Percentiles rank a stretch among this genome's conserved stretches.
phyloP scores from a whole-genome alignment of 2,797 vertebrate genomes.

The Catharus ustulatus region DNA sequence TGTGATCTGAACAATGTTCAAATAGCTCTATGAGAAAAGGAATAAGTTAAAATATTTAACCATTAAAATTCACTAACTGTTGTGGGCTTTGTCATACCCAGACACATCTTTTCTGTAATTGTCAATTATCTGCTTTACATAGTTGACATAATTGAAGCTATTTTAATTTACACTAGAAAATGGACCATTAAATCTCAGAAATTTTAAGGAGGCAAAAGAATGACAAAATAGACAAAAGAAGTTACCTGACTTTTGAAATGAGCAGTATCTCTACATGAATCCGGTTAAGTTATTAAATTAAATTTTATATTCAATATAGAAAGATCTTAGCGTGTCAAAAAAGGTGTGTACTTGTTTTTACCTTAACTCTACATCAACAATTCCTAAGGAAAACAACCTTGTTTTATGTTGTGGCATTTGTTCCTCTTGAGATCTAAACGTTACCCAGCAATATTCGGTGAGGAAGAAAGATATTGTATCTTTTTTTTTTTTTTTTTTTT shows the following conservation, averaged over 20 bases:
- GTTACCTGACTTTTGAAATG: background rate
- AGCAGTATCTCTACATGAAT: background rate
- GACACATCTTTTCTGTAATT: background rate
- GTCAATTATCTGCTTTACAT: background rate
- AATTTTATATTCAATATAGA: background rate
- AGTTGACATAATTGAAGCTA: background rate
- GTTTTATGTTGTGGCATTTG: background rate
- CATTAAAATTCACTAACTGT: background rate
- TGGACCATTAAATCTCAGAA: background rate
- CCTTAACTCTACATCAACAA: background rate
- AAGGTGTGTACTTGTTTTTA: background rate
- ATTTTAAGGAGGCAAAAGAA: background rate
- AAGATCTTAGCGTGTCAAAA: background rate
- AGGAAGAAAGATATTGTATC: background rate
- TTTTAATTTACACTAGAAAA: background rate
- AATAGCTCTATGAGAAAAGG: background rate
- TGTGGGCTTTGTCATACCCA: background rate
- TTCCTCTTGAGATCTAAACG: slow-evolving; percentile 5
- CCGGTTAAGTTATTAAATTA: background rate
- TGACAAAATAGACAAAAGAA: background rate
- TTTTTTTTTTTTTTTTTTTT: background rate
- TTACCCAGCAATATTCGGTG: background rate
- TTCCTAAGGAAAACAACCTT: background rate
- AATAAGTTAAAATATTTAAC: background rate
- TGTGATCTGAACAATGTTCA: rapidly evolving